Percentiles rank a stretch among this genome's conserved stretches.
Conservation (phyloP, 2,113 vertebrate species). For the Tyrannus savana region DNA sequence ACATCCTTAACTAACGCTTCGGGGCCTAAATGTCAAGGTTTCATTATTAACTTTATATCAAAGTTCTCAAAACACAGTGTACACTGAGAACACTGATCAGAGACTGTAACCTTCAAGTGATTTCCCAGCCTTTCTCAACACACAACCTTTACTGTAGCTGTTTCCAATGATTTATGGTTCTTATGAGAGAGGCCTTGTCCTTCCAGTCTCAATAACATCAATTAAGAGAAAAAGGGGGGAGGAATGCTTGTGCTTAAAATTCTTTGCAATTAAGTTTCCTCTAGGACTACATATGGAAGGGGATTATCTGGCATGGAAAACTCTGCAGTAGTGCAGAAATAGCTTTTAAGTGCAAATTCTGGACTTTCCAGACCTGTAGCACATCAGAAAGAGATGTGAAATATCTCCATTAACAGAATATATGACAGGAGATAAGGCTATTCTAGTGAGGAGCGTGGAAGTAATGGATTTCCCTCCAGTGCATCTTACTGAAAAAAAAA, state of each 20-base stretch:
- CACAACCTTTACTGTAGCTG: not conserved
- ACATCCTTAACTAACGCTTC: not conserved
- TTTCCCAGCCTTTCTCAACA: not conserved
- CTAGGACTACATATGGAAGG: not conserved
- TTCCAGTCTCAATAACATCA: not conserved
- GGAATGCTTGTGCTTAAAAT: not conserved
- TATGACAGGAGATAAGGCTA: not conserved
- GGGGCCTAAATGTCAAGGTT: not conserved
- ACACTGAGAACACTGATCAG: not conserved
- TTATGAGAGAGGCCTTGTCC: not conserved
- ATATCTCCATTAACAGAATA: not conserved
- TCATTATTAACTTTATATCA: not conserved
- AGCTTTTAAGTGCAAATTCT: not conserved
- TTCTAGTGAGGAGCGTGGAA: not conserved
- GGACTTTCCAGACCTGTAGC: not conserved
- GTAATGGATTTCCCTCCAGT: not conserved
- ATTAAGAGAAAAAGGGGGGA: not conserved
- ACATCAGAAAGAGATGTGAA: not conserved
- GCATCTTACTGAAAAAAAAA: not conserved
- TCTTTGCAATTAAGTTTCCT: not conserved
- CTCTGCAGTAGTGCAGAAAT: not conserved
- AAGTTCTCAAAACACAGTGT: not conserved
- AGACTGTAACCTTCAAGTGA: not conserved
- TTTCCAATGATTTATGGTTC: not conserved
- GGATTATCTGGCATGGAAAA: not conserved